Evolutionary conservation across 2,797 vertebrate genomes (phyloP), one percentile per base, ranked within the genome.

Genomic region (Pangasius mekongensis): DNA sequence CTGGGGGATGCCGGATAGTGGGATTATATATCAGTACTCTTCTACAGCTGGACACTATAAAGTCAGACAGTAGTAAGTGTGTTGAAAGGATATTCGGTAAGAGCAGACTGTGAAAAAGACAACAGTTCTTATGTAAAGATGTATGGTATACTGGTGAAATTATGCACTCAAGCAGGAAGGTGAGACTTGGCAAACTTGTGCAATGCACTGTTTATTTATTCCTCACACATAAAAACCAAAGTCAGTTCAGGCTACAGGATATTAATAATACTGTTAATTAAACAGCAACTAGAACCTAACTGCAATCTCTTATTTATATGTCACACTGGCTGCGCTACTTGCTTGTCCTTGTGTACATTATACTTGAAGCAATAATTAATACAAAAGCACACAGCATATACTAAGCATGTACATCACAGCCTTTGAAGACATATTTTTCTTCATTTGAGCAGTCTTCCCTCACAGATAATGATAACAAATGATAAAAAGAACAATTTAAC

Each of bases 401-500:
- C n/a, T 14, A 62, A 20, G 66, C 58, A 67, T n/a, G 83, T 22
- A 66, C n/a, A 64, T 56, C 47, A 84, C 9, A 5, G 47, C 16
- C 58, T 39, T 66, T 9, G 22, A 30, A 77, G 39, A 86, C 39
- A 88, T 69, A 83, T 88, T 86, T 83, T 83, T 76, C 62, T 84
- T 76, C 36, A 77, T 77, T 78, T 64, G 43, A 86, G 77, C 54
- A 58, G 64, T 73, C 54, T 73, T 89, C 43, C 30, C 43, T 52
- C 30, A 66, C 49, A 33, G 36, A 80, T 78, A 80, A 69, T 80
- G 73, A 67, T 73, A 77, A 77, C 73, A 74, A 86, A 83, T 71
- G 73, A 60, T 80, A 78, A 85, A 80, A 73, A 85, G 83, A 85
- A 85, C 78, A 81, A 81, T 90, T 87, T 74, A 66, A 87, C 87